Evolutionary conservation across 2,888 invertebrate genomes (phyloP), one percentile per base, ranked within the genome.

Genomic region (Spatulosminthurus flaviceps): DNA sequence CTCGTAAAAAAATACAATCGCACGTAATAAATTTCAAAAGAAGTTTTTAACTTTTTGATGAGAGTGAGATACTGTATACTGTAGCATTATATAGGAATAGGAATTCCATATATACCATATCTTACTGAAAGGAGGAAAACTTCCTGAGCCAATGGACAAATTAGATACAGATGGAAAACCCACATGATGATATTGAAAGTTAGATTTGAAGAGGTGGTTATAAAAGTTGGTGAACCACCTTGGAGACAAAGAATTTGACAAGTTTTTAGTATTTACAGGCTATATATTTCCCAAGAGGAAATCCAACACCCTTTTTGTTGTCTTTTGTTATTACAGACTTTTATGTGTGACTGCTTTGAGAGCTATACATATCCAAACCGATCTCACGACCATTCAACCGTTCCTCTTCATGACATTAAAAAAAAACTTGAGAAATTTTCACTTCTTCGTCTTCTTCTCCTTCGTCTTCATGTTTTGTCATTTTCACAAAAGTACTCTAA

Each of bases 241-340:
- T 51, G 51, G 51, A 51, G 51, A 51, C 51, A 51, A 51, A 16
- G 16, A 43, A 51, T 71, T 24, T 71, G 71, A 26, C 28, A 72
- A 41, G 22, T 51, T 72, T 26, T 28, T 43, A 72, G 43, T 72
- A 43, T 72, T 72, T 72, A 72, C 72, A 43, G 41, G 16, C 21
- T 41, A 41, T 64, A 26, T 72, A 43, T 72, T 42, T 72, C 51
- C 28, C 51, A 2, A 24, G 19, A 21, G 26, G 43, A 13, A 1
- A 66, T 69, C 51, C 51, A 51, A 51, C 51, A 51, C 51, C 51
- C 19, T 51, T 51, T 51, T 51, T 34, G 51, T 51, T 51, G 51
- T 51, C 51, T n/a, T 51, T 51, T 34, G n/a, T 51, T n/a, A 51
- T 51, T 51, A 51, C 16, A 51, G 51, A 51, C 51, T 51, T 51